Evolutionary conservation across 2,113 vertebrate genomes (phyloP).

Genomic region (Chaenogobius annularis): DNA sequence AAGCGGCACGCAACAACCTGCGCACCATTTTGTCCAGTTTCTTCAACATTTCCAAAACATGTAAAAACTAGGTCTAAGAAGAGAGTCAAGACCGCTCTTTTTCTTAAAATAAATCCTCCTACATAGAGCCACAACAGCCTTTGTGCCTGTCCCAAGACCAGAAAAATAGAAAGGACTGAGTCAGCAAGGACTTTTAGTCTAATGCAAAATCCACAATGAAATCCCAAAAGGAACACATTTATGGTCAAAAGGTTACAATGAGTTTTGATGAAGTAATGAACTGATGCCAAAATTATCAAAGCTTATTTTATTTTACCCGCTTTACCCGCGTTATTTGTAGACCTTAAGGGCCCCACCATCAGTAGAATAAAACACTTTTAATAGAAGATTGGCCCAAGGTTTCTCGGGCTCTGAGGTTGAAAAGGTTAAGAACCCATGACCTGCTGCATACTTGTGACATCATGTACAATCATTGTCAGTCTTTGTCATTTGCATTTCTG

Average conservation of each 20-base stretch:
- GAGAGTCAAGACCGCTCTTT: background rate
- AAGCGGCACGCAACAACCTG: conserved; percentile 16
- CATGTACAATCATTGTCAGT: no score
- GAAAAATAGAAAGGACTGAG: background rate
- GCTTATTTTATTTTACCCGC: no score
- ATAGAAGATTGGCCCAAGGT: no score
- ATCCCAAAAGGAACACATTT: background rate
- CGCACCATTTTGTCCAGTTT: conserved; percentile 24
- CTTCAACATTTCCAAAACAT: background rate
- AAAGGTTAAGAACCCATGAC: no score
- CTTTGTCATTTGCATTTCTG: background rate
- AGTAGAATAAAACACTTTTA: no score
- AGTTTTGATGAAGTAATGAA: no score
- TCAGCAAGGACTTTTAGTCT: background rate
- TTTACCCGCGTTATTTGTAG: no score
- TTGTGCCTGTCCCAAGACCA: background rate
- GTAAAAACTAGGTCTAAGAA: background rate
- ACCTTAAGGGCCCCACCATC: no score
- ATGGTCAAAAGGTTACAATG: background rate
- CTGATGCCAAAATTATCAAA: no score
- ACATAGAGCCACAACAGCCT: no score
- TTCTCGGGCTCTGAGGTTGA: no score
- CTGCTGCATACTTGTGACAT: no score
- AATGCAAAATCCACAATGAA: background rate
- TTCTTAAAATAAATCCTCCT: background rate